Base-by-base conservation (phyloP, 2,888 invertebrate genomes). In the Nebria salina region DNA sequence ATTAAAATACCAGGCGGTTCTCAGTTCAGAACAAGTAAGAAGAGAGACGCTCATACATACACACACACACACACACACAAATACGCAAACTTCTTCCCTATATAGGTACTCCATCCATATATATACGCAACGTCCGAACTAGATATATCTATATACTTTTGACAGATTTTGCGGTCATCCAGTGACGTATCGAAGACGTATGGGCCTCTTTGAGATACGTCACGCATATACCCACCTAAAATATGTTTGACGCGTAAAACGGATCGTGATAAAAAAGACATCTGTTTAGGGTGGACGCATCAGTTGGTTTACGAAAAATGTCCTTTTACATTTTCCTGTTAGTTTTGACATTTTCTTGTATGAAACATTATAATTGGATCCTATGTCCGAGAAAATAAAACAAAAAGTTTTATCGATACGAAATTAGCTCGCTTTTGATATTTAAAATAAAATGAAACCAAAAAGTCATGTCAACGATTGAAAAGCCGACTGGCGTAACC, bases 1-100 rank as follows among this genome's bases (percentile, higher is more conserved):
- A 75, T 75, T 75, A 75, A 75, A 75, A 75, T 65, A 65, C 75
- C 75, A 11, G 13, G 25, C 72, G 41, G 20, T 70, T 70, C 34
- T 11, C 72, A 13, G 20, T 70, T 70, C 34, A 70, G 54, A 13
- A 8, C 54, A 54, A 54, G 54, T 54, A 54, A 54, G 54, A 54
- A 54, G 54, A 54, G 54, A 54, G 13, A 54, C 54, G 13, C 13
- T 11, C 7, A 54, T 1, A 54, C 7, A 54, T 54, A 3, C 54
- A 54, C 13, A 1, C 43, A 20, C 15, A 43, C 74, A 25, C 54
- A 34, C 75, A 25, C 13, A 13, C 26, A 54, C 20, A 13, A 64
- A 54, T 65, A 25, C 75, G 65, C 20, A 65, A 13, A 75, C 75
- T 34, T 34, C 34, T 34, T 34, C 25, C 0, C 15, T 26, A 64